A percentile compares a stretch with the other conserved stretches of the same genome.
phyloP scores from a whole-genome alignment of 2,113 vertebrate species.

The Notothenia coriiceps region DNA sequence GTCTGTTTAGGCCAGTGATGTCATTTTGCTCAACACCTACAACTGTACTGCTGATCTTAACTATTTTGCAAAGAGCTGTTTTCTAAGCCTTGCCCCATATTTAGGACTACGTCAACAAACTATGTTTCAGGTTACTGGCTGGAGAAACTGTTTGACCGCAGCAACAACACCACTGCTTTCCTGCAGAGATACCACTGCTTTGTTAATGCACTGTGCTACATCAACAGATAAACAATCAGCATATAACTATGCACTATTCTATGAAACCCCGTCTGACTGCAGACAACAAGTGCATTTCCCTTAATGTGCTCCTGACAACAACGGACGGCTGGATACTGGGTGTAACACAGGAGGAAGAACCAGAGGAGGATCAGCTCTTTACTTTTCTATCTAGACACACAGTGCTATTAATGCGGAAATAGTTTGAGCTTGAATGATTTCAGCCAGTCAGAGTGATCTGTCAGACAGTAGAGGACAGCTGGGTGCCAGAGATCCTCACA shows the following conservation, averaged over 20 bases:
- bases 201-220: too few relatives aligned
- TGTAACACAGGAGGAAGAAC: neutral
- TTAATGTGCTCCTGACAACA: neutral
- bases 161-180: too few relatives aligned
- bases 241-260: too few relatives aligned
- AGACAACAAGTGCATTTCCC: neutral
- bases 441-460: conserved; percentile 10
- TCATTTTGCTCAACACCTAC: too few relatives aligned
- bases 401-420: neutral
- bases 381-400: neutral
- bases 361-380: neutral
- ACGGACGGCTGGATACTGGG: neutral
- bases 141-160: neutral
- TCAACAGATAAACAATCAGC: too few relatives aligned
- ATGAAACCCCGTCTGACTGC: neutral
- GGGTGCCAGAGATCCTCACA: conserved; percentile 48
- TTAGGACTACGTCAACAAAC: neutral
- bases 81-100: neutral
- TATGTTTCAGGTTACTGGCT: neutral
- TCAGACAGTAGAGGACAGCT: conserved; percentile 9
- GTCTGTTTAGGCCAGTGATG: too few relatives aligned
- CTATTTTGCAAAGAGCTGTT: too few relatives aligned
- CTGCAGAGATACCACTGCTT: too few relatives aligned
- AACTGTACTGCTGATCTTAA: too few relatives aligned
- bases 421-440: neutral